These are phyloP conservation scores for Eretmochelys imbricata DNA, from an alignment of 2,113 vertebrate genomes.

Conservation along the genomic window DNA sequence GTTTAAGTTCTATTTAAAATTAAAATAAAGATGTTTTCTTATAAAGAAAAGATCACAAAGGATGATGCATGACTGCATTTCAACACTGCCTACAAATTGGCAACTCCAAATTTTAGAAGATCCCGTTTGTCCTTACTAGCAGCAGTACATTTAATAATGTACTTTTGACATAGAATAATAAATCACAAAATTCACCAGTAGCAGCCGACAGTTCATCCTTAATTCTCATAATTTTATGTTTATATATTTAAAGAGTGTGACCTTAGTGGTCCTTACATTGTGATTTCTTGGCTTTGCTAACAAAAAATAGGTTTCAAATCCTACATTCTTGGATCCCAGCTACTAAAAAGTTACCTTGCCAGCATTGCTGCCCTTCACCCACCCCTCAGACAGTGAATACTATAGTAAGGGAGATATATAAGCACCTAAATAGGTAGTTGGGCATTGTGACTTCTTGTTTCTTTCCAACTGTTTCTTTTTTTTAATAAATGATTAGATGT, in stretches of 20 bases:
- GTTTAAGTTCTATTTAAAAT: background rate
- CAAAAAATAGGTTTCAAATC: background rate
- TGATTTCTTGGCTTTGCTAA: background rate
- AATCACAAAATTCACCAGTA: background rate
- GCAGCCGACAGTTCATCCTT: background rate
- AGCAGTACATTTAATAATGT: background rate
- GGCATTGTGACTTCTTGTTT: background rate
- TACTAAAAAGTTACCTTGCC: background rate
- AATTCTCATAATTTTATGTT: background rate
- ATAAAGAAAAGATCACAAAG: background rate
- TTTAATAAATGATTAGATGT: background rate
- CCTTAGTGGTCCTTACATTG: background rate
- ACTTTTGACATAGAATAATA: background rate
- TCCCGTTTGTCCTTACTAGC: background rate
- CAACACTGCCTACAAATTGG: constrained; percentile 5
- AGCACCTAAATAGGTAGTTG: background rate
- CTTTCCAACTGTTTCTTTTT: background rate
- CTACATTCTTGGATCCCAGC: background rate
- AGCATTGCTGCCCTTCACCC: background rate
- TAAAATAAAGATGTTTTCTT: background rate
- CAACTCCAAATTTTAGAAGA: background rate
- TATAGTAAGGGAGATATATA: background rate
- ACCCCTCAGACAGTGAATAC: background rate
- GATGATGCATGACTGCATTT: background rate
- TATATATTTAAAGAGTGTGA: background rate